These are phyloP conservation scores for Gortyna flavago DNA, from an alignment of 2,888 invertebrate genomes.

Conservation along the genomic window DNA sequence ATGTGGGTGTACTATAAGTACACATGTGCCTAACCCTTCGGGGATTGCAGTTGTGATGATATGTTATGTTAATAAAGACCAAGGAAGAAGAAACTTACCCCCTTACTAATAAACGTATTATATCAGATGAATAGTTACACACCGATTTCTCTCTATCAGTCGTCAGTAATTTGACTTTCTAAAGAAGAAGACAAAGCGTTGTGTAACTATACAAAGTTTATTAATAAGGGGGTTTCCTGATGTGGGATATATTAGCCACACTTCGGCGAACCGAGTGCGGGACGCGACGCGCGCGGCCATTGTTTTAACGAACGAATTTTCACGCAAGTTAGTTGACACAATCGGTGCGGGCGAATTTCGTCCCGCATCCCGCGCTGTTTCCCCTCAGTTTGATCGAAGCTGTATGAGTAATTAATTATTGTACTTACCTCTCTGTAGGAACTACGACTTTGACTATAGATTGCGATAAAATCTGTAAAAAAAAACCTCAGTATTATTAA, in stretches of 20 bases:
- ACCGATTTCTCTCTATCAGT: no score
- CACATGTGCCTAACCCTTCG: neutral
- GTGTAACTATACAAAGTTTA: no score
- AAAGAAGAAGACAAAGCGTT: no score
- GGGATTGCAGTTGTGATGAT: neutral
- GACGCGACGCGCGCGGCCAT: neutral
- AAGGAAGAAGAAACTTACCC: no score
- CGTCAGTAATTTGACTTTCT: no score
- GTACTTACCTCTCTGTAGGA: constrained; percentile 97
- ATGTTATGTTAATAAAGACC: no score
- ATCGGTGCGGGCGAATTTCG: no score
- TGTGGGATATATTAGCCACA: neutral
- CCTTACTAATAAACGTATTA: no score
- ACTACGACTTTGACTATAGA: constrained; percentile 99
- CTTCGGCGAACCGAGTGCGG: neutral
- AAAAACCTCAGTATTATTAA: constrained; percentile 20
- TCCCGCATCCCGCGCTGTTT: neutral
- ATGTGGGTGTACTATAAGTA: neutral
- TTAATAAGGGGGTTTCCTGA: no score
- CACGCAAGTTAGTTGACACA: no score
- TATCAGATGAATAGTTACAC: no score
- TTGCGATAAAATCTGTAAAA: constrained; percentile 94
- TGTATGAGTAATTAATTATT: neutral
- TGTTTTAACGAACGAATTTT: neutral
- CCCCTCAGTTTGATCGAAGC: neutral